phyloP scores from a whole-genome alignment of 2,797 vertebrate species.

The Poeciliopsis turneri region DNA sequence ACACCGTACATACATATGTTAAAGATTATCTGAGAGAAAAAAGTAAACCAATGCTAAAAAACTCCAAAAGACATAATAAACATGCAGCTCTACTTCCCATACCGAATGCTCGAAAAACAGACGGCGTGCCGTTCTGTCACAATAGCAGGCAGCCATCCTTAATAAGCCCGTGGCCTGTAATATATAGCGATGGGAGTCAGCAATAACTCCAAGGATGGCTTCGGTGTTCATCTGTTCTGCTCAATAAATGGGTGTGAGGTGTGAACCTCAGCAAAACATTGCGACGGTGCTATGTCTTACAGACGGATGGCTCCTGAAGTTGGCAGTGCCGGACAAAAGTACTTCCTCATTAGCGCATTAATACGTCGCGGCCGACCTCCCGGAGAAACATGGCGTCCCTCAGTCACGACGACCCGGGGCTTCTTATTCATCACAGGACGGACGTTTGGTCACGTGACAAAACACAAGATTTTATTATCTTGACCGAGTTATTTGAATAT shows the following conservation, averaged over 20 bases:
- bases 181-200: constrained; percentile 26
- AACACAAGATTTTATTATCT: neutral
- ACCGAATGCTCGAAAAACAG: constrained; percentile 1
- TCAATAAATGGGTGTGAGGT: constrained; percentile 27
- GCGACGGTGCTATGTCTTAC: constrained; percentile 27
- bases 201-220: constrained; percentile 17
- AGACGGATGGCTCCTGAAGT: constrained; percentile 53
- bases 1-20: neutral
- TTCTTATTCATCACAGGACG: constrained; percentile 5
- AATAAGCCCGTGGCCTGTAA: constrained; percentile 39
- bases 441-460: neutral
- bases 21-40: neutral
- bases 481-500: neutral
- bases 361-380: constrained; percentile 41
- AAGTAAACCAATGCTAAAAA: neutral
- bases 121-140: neutral
- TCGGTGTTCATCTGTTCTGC: constrained; percentile 26
- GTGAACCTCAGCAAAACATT: constrained; percentile 20
- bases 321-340: constrained; percentile 32
- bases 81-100: neutral
- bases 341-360: neutral
- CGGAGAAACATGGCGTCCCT: constrained; percentile 10
- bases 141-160: constrained; percentile 27
- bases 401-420: neutral
- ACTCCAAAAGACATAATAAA: neutral